Evolutionary conservation across 1,140 invertebrate species (phyloP).

Genomic region (Pseudomyrmex dendroicus): DNA sequence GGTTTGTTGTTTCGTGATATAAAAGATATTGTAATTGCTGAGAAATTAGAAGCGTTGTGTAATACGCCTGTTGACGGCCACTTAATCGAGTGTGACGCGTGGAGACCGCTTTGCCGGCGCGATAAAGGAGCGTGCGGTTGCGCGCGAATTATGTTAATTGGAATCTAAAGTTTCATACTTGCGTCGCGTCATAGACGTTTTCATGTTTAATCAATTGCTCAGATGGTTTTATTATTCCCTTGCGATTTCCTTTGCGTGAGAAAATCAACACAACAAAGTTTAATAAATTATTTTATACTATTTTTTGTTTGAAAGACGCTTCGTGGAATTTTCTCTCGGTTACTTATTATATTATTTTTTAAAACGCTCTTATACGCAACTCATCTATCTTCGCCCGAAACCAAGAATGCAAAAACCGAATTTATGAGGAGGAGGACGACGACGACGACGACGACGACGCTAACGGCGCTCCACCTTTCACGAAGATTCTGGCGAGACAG

Average conservation of each 20-base stretch:
- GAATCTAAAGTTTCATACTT: conserved; percentile 42
- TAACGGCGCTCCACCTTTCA: conserved; percentile 29
- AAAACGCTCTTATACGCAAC: conserved; percentile 12
- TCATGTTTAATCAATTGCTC: conserved; percentile 37
- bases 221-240: too few species aligned
- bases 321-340: too few species aligned
- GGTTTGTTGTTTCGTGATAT: background rate
- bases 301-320: too few species aligned
- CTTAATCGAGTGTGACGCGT: conserved; percentile 43
- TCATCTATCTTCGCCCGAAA: conserved; percentile 37
- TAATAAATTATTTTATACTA: too few species aligned
- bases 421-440: conserved; percentile 25
- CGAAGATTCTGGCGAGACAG: conserved; percentile 7
- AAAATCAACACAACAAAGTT: too few species aligned
- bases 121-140: conserved; percentile 40
- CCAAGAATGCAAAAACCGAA: conserved; percentile 41
- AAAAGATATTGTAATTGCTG: conserved; percentile 7
- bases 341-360: conserved; percentile 22
- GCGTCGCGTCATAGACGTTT: conserved; percentile 21
- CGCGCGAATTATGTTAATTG: conserved; percentile 53
- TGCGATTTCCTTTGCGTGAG: too few species aligned
- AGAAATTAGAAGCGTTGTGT: conserved; percentile 11
- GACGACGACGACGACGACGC: background rate
- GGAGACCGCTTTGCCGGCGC: conserved; percentile 35
- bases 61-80: conserved; percentile 27